Evolutionary conservation across 2,113 vertebrate species (phyloP).

Genomic region (Notiomystis cincta): DNA sequence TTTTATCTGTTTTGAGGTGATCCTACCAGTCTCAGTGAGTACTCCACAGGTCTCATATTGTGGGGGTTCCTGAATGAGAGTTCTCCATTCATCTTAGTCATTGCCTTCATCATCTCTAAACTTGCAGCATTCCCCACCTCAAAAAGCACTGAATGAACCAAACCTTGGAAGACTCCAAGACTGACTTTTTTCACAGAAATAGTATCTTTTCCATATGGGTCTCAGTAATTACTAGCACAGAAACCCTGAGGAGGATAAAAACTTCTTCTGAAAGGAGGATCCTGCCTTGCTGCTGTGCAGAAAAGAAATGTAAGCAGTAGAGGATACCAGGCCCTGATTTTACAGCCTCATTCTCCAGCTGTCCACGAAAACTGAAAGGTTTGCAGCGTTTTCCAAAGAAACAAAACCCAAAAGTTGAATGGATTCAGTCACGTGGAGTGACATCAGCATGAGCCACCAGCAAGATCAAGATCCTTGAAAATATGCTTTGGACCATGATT

Average conservation of each 20-base stretch:
- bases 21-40: not conserved
- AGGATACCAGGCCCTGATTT: not conserved
- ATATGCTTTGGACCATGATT: not conserved
- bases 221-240: not conserved
- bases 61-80: not conserved
- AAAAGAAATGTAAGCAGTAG: not conserved
- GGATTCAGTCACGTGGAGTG: not conserved
- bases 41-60: not conserved
- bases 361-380: not conserved
- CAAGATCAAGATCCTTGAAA: not conserved
- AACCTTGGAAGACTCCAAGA: not conserved
- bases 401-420: not conserved
- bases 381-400: not conserved
- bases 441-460: not conserved
- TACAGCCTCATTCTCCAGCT: not conserved
- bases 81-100: not conserved
- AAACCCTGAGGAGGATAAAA: not conserved
- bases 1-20: not conserved
- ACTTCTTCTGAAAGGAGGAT: not conserved
- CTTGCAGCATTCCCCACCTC: not conserved
- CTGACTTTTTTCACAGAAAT: not conserved
- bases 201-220: not conserved
- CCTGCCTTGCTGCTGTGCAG: not conserved
- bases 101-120: not conserved
- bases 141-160: not conserved